Evolutionary conservation across 2,888 invertebrate species (phyloP), one percentile per base, ranked within the genome.

Genomic region (Strigamia maritima): DNA sequence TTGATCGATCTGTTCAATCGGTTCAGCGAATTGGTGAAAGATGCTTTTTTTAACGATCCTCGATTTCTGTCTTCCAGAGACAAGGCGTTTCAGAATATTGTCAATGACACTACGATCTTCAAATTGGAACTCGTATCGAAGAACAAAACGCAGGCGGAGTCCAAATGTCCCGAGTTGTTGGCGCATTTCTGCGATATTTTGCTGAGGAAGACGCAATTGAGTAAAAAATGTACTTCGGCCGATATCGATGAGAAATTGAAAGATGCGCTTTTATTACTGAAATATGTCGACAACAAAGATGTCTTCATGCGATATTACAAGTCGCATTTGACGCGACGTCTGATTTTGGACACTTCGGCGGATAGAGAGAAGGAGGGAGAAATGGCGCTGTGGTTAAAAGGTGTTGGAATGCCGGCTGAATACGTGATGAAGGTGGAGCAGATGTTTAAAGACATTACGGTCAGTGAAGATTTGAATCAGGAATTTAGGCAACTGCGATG

Each of bases 181-280:
- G 99, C 99, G 79, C 99, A 98, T 87, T 99, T 97, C 89, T 99
- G 99, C 91, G 99, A 99, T 91, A 96, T 99, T 94, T 89, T 99
- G 84, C 89, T 99, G 84, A 90, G 99, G 83, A 94, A 97, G 85
- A 98, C 98, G 79, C 96, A 97, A 31, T 88, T 98, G 81, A 97
- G 97, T 87, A 98, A 98, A 88, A 92, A 95, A 83, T 90, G 99
- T 81, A 97, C 97, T 22, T 94, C 93, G 81, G 98, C 99, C 85
- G 96, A 99, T 88, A 97, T 99, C 83, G 98, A 99, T 87, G 91
- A 90, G 81, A 92, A 97, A 84, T 89, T 99, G 81, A 92, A 90
- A 85, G 95, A 98, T 89, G 97, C 99, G 83, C 91, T 92, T 82
- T 89, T 99, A 85, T 97, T 99, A 82, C 89, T 99, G 82, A 99